phyloP scores from a whole-genome alignment of 2,797 vertebrate genomes.

The Sebastes nivosus region DNA sequence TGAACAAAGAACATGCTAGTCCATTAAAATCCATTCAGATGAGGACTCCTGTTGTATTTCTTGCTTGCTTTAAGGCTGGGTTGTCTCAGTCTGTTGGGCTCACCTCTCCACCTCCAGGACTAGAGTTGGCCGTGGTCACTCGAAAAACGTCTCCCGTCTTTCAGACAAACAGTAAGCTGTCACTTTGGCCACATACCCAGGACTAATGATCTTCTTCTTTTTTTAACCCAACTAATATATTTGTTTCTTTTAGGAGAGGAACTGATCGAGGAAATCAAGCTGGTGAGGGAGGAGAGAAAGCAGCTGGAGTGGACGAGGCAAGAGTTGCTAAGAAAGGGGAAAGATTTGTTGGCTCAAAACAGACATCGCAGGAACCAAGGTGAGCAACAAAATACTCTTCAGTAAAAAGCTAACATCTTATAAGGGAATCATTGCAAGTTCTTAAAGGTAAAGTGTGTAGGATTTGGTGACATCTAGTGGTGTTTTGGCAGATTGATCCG shows the following conservation, averaged over 20 bases:
- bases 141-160: constrained; percentile 57
- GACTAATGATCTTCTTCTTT: background rate
- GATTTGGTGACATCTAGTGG: too few relatives aligned
- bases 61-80: constrained; percentile 54
- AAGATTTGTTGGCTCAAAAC: constrained; percentile 86
- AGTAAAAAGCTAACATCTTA: background rate
- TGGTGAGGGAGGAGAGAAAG: constrained; percentile 85
- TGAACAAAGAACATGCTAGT: constrained; percentile 19
- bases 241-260: constrained; percentile 78
- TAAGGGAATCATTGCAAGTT: background rate
- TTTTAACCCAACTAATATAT: background rate
- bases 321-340: constrained; percentile 87
- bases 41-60: constrained; percentile 7
- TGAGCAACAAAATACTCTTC: constrained; percentile 45
- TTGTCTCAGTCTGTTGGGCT: constrained; percentile 57
- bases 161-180: constrained; percentile 82
- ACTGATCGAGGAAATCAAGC: constrained; percentile 83
- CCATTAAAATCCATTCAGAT: background rate
- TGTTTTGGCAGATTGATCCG: fast-evolving
- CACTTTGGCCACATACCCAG: background rate
- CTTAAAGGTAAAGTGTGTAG: too few relatives aligned
- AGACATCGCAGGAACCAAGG: constrained; percentile 86
- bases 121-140: constrained; percentile 54
- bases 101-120: constrained; percentile 68
- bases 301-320: constrained; percentile 87